A percentile compares a stretch with the other conserved stretches of the same genome.
Conservation (phyloP, 2,888 invertebrate species). For the Nezara viridula region DNA sequence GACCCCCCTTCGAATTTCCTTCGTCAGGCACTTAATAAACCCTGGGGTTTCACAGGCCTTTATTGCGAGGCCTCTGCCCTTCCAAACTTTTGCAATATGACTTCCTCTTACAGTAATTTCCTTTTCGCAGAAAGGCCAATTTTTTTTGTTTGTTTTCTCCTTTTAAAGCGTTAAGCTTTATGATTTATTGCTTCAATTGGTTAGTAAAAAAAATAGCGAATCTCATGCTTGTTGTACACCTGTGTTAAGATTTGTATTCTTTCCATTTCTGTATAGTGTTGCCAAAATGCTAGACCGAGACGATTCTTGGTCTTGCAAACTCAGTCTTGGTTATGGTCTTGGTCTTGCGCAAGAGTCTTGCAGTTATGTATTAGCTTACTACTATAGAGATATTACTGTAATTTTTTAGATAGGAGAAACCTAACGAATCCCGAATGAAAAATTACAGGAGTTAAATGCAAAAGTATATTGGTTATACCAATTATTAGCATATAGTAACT, state of each 20-base stretch:
- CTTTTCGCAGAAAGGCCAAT: neutral
- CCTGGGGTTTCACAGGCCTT: neutral
- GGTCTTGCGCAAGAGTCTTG: too few species aligned
- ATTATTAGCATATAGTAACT: too few species aligned
- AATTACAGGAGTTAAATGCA: too few species aligned
- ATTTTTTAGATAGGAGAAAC: too few species aligned
- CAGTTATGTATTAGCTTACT: too few species aligned
- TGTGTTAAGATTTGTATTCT: neutral
- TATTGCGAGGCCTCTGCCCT: neutral
- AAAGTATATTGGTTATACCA: too few species aligned
- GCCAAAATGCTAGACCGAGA: too few species aligned
- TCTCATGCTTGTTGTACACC: neutral
- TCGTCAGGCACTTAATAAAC: conserved; percentile 20
- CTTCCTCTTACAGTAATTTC: conserved; percentile 33
- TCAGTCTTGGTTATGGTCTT: too few species aligned
- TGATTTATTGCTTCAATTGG: neutral
- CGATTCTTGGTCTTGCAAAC: too few species aligned
- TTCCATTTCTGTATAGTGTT: too few species aligned
- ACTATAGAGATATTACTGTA: too few species aligned
- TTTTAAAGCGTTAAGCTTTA: neutral
- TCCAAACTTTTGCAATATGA: conserved; percentile 38
- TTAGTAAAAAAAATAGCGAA: neutral
- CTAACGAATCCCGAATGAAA: too few species aligned
- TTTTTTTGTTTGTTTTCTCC: neutral
- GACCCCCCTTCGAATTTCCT: neutral